Conservation (phyloP, 2,113 vertebrate genomes). For the Gasterosteus aculeatus region DNA sequence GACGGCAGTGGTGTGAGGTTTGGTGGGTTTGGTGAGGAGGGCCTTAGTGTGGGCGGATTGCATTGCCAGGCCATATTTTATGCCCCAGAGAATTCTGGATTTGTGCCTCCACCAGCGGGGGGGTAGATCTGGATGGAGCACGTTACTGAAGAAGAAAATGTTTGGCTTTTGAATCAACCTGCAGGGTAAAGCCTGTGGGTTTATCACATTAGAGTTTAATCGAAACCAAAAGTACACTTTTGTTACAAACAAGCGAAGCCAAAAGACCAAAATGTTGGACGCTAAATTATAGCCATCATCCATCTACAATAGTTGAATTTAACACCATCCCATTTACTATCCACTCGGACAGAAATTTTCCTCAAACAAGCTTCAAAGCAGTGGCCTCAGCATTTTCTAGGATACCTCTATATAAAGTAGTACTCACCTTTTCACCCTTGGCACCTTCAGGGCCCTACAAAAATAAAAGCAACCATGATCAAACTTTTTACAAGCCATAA, state of each 20-base stretch:
- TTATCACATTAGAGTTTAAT: constrained; percentile 48
- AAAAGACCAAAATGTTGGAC: constrained; percentile 32
- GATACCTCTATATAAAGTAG: constrained; percentile 6
- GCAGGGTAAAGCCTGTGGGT: constrained; percentile 36
- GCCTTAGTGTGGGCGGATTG: constrained; percentile 20
- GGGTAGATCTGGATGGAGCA: constrained; percentile 9
- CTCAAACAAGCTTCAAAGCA: constrained; percentile 43
- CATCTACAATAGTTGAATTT: constrained; percentile 24
- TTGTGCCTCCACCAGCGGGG: constrained; percentile 21
- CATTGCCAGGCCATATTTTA: constrained; percentile 53
- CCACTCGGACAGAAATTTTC: constrained; percentile 28
- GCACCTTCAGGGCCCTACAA: constrained; percentile 91
- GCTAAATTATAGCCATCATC: constrained; percentile 31
- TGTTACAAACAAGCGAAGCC: constrained; percentile 36
- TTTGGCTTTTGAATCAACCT: constrained; percentile 46
- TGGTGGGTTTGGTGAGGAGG: constrained; percentile 48
- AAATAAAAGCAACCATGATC: constrained; percentile 32
- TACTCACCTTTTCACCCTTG: constrained; percentile 96
- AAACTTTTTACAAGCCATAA: not conserved
- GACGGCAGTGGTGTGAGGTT: constrained; percentile 54
- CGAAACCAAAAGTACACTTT: constrained; percentile 30
- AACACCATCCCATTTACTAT: constrained; percentile 15
- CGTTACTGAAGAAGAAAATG: constrained; percentile 27
- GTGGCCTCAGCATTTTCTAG: constrained; percentile 40
- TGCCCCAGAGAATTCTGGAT: constrained; percentile 57